Conservation (phyloP, 2,888 invertebrate genomes). For the Tachina fera region DNA sequence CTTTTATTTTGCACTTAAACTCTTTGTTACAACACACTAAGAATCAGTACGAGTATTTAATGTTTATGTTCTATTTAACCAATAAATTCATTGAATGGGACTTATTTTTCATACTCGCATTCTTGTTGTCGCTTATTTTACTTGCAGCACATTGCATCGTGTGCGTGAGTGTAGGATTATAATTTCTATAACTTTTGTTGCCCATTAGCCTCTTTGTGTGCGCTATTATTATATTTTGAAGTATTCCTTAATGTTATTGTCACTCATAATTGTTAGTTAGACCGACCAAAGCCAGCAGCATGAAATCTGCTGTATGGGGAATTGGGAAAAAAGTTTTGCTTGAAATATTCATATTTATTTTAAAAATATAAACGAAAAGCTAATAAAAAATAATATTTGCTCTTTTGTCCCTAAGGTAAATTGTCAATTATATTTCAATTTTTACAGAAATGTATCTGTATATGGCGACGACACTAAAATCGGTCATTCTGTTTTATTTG, state of each 20-base stretch:
- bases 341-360: constrained; percentile 23
- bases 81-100: constrained; percentile 47
- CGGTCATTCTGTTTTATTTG: too few relatives aligned
- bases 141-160: neutral
- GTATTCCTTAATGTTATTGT: constrained; percentile 20
- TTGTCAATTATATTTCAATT: constrained; percentile 10
- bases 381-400: constrained; percentile 2
- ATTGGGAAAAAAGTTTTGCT: constrained; percentile 19
- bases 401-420: constrained; percentile 9
- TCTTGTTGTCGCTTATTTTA: constrained; percentile 8
- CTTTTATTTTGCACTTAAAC: constrained; percentile 59
- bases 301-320: constrained; percentile 21
- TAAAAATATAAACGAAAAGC: neutral
- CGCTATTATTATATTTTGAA: neutral
- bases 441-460: too few relatives aligned
- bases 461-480: too few relatives aligned
- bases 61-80: constrained; percentile 65
- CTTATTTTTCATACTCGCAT: neutral
- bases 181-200: neutral
- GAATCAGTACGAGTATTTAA: constrained; percentile 33
- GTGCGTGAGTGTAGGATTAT: neutral
- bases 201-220: neutral
- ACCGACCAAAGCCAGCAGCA: constrained; percentile 18
- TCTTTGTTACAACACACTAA: constrained; percentile 44
- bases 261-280: constrained; percentile 30